phyloP scores from a whole-genome alignment of 2,888 invertebrate genomes.

The Buathra laborator region DNA sequence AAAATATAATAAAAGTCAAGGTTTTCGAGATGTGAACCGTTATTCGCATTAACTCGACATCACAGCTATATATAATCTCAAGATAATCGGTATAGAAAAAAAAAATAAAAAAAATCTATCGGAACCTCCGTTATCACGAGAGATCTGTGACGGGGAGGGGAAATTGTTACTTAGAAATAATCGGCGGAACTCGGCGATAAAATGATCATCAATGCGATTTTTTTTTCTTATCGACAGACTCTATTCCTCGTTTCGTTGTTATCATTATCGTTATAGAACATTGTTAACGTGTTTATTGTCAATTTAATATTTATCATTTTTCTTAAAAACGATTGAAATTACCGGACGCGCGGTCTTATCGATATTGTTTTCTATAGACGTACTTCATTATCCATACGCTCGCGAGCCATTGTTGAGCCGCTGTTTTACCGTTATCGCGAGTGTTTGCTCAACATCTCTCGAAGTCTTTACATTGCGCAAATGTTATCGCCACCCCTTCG shows the following conservation, averaged over 20 bases:
- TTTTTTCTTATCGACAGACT: conserved; percentile 23
- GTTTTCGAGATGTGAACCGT: conserved; percentile 40
- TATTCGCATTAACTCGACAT: conserved; percentile 21
- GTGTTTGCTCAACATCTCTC: background rate
- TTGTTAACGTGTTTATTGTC: too few species aligned
- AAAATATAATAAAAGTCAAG: conserved; percentile 40
- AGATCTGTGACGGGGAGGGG: background rate
- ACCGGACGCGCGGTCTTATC: background rate
- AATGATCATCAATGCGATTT: conserved; percentile 19
- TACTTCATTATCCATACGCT: background rate
- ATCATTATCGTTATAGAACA: too few species aligned
- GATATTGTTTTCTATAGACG: background rate
- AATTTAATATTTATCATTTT: background rate
- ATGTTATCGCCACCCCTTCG: background rate
- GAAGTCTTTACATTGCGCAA: background rate
- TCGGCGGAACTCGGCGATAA: conserved; percentile 32
- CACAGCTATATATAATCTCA: background rate
- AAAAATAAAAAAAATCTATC: conserved; percentile 19
- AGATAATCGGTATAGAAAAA: conserved; percentile 4
- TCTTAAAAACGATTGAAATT: background rate
- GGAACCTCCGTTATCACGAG: conserved; percentile 15
- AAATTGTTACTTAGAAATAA: conserved; percentile 11
- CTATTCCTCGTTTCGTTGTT: background rate
- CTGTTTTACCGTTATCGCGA: conserved; percentile 8
- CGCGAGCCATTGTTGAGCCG: background rate